Base-by-base conservation (phyloP, 2,797 vertebrate genomes). In the Semaprochilodus insignis region DNA sequence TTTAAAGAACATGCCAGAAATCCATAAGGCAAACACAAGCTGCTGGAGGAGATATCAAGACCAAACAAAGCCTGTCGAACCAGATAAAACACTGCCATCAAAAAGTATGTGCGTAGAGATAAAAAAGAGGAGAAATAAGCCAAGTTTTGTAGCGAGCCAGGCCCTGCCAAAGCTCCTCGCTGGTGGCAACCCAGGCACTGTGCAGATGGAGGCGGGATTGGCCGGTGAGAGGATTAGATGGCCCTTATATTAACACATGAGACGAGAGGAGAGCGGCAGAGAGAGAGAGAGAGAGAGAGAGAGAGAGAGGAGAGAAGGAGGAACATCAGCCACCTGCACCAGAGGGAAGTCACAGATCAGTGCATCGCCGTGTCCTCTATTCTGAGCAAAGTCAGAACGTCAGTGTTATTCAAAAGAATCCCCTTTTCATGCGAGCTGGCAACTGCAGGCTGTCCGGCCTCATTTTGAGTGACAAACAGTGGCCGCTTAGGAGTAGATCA, bases 51-150 rank as follows among this genome's bases (percentile, higher is more conserved):
- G 95, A 95, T 95, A 95, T 94, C 91, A 93, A 94, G 93, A 94
- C 93, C 93, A 95, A 96, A 95, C 94, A 95, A 94, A 95, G 92
- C 92, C 92, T 89, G 91, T 90, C 90, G 88, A 90, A 92, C 90
- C 92, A 93, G 94, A 95, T 94, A 94, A 95, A 94, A 94, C 90
- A 92, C 87, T 88, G 91, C 91, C 91, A 88, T 95, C 93, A 91
- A 94, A 93, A 95, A 95, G 93, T 94, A 95, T 95, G 93, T 94
- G 93, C 92, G 93, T 88, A 92, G 92, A 94, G 93, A 95, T 94
- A 94, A 93, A 89, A 92, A 83, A 86, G 75, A 78, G 87, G 85
- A 85, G 81, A 85, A 83, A 86, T 85, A 85, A 90, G 92, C 95
- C 93, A 94, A 92, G 90, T 93, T 92, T 90, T 79, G 86, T 80